Conservation (phyloP, 2,113 vertebrate genomes). For the Cryptomyrus ogoouensis region DNA sequence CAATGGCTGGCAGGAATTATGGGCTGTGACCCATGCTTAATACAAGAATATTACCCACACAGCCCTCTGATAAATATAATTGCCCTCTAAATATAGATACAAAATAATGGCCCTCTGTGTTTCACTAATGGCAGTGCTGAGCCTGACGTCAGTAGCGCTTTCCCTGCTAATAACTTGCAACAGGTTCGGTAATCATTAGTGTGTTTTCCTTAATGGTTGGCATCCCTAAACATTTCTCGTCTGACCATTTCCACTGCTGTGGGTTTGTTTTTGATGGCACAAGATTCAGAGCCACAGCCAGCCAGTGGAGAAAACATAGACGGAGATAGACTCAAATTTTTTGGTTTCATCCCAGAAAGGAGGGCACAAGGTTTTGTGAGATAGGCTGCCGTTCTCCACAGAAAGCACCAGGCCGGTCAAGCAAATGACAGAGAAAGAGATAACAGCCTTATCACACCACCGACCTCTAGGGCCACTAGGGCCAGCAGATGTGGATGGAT, state of each 20-base stretch:
- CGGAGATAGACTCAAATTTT: constrained; percentile 4
- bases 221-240: neutral
- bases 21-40: neutral
- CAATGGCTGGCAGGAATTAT: neutral
- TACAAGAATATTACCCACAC: neutral
- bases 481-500: neutral
- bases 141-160: neutral
- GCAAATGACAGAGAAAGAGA: neutral
- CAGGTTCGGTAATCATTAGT: constrained; percentile 9
- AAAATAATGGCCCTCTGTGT: constrained; percentile 1
- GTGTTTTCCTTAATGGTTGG: neutral
- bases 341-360: neutral
- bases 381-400: neutral
- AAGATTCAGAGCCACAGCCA: neutral
- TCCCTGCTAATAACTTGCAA: neutral
- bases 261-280: constrained; percentile 12
- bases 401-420: neutral
- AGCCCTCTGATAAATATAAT: neutral
- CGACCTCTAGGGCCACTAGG: neutral
- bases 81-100: neutral
- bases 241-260: neutral
- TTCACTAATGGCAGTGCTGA: neutral
- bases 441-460: neutral
- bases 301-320: neutral
- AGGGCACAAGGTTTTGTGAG: neutral